These are phyloP conservation scores for Hylomyscus alleni DNA, from an alignment of 2,797 vertebrate genomes.

Conservation along the genomic window DNA sequence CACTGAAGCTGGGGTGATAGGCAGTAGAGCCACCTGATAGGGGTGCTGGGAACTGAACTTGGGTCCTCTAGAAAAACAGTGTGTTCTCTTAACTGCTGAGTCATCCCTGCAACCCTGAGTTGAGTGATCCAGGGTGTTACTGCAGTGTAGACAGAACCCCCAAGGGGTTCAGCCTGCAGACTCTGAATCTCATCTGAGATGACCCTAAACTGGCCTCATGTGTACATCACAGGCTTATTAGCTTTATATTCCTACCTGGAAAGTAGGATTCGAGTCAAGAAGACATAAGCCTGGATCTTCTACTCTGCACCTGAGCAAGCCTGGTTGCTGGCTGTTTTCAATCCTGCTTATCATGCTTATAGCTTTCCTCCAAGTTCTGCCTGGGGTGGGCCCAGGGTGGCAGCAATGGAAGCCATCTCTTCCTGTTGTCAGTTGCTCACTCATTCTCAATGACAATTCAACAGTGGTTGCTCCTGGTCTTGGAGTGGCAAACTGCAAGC, in stretches of 20 bases:
- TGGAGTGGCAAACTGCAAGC: neutral
- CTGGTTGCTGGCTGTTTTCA: neutral
- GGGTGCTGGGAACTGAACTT: neutral
- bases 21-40: neutral
- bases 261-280: neutral
- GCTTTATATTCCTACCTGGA: neutral
- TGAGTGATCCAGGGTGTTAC: neutral
- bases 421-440: neutral
- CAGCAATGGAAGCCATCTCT: neutral
- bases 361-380: neutral
- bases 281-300: neutral
- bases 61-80: neutral
- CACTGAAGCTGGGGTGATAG: neutral
- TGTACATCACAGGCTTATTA: fast-evolving
- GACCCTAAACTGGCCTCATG: neutral
- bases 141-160: neutral
- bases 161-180: fast-evolving
- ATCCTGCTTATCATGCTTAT: fast-evolving
- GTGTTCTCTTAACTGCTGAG: neutral
- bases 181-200: neutral
- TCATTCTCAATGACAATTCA: neutral
- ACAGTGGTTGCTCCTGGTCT: neutral
- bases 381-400: neutral
- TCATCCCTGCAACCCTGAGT: neutral
- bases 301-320: neutral